These are phyloP conservation scores for Rana temporaria DNA, from an alignment of 2,113 vertebrate genomes.

Conservation along the genomic window DNA sequence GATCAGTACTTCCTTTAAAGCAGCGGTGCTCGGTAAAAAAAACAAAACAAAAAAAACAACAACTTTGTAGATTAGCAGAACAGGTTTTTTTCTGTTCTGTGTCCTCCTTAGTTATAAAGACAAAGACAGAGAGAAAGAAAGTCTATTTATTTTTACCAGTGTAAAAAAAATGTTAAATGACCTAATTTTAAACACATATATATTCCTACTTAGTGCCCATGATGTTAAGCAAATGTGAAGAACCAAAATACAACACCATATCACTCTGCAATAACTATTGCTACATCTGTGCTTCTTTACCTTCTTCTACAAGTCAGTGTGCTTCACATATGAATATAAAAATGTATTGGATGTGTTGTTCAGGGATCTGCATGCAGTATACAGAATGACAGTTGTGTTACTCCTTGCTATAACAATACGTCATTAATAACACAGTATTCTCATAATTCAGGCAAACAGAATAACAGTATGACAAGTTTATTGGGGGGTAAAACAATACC, in stretches of 20 bases:
- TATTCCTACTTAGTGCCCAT: constrained; percentile 36
- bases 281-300: constrained; percentile 32
- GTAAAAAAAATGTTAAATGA: constrained; percentile 18
- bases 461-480: background rate
- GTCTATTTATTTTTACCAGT: constrained; percentile 37
- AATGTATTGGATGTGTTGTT: constrained; percentile 38
- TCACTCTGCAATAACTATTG: constrained; percentile 42
- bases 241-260: constrained; percentile 43
- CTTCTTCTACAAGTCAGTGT: constrained; percentile 7
- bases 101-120: constrained; percentile 3
- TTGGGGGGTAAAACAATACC: background rate
- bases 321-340: constrained; percentile 20
- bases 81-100: constrained; percentile 24
- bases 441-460: background rate
- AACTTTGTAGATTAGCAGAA: constrained; percentile 34
- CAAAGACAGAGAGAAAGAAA: constrained; percentile 2
- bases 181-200: constrained; percentile 30
- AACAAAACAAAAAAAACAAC: background rate
- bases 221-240: constrained; percentile 38
- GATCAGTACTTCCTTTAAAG: constrained; percentile 42
- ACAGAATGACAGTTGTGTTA: constrained; percentile 30
- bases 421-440: constrained; percentile 35
- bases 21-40: constrained; percentile 40
- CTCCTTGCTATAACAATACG: constrained; percentile 15
- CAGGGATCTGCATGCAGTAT: constrained; percentile 41